Conservation (phyloP, 2,113 vertebrate species). For the Cichladusa arquata region DNA sequence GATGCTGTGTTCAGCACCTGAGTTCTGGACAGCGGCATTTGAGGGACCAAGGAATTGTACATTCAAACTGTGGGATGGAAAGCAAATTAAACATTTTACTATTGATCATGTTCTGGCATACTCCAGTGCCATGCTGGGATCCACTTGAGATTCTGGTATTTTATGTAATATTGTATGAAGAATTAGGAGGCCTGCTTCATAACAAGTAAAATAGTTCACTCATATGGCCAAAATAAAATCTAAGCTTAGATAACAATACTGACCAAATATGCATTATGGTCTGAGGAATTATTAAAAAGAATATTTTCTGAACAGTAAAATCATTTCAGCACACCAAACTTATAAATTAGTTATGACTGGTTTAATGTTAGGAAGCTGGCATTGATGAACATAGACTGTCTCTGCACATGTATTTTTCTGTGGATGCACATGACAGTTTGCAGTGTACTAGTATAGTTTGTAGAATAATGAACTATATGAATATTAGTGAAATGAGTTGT, state of each 20-base stretch:
- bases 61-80: rapidly evolving
- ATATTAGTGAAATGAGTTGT: neutral
- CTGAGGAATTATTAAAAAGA: neutral
- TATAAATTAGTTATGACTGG: neutral
- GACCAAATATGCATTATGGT: neutral
- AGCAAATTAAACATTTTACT: neutral
- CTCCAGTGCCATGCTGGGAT: neutral
- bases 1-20: slow-evolving; percentile 64
- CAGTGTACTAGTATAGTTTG: neutral
- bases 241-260: neutral
- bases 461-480: neutral
- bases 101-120: rapidly evolving
- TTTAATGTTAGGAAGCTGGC: neutral
- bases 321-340: neutral
- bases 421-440: neutral
- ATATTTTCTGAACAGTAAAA: neutral
- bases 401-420: neutral
- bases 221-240: neutral
- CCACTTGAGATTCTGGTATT: neutral
- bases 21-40: slow-evolving; percentile 64
- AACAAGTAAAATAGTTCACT: neutral
- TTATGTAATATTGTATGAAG: neutral
- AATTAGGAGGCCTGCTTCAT: neutral
- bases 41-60: rapidly evolving
- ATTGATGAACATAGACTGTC: neutral